Percentiles rank a stretch among this genome's conserved stretches.
phyloP scores from a whole-genome alignment of 2,888 invertebrate species.

The Patella caerulea region DNA sequence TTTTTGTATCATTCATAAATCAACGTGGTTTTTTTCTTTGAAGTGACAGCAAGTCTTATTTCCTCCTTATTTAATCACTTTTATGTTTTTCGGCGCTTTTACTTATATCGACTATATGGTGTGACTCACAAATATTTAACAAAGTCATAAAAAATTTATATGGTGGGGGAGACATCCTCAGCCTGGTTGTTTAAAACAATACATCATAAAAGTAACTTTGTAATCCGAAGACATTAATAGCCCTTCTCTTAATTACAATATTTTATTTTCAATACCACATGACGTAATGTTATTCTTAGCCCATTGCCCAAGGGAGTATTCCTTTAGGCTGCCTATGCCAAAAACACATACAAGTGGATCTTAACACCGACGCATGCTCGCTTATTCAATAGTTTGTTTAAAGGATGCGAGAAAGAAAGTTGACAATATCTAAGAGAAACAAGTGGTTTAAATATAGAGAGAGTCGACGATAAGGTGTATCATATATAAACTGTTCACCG shows the following conservation, averaged over 20 bases:
- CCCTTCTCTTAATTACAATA: conserved; percentile 10
- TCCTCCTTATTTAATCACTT: conserved; percentile 1
- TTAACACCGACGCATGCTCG: no score
- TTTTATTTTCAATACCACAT: not conserved
- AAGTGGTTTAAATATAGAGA: not conserved
- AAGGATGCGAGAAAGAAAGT: not conserved
- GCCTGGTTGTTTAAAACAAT: not conserved
- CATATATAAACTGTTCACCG: no score
- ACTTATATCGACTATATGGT: not conserved
- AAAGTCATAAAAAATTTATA: not conserved
- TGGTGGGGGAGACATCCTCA: not conserved
- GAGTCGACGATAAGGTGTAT: not conserved
- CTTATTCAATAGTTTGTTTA: no score
- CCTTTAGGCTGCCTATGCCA: no score
- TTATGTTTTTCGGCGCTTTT: not conserved
- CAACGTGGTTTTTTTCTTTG: not conserved
- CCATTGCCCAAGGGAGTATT: no score
- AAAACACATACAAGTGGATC: no score
- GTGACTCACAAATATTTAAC: not conserved
- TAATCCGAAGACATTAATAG: not conserved
- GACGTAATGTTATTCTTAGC: not conserved
- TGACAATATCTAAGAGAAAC: not conserved
- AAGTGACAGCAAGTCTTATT: not conserved
- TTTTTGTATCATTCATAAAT: no score
- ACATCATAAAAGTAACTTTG: not conserved